Evolutionary conservation across 1,140 invertebrate genomes (phyloP).

Genomic region (Streblospio benedicti): DNA sequence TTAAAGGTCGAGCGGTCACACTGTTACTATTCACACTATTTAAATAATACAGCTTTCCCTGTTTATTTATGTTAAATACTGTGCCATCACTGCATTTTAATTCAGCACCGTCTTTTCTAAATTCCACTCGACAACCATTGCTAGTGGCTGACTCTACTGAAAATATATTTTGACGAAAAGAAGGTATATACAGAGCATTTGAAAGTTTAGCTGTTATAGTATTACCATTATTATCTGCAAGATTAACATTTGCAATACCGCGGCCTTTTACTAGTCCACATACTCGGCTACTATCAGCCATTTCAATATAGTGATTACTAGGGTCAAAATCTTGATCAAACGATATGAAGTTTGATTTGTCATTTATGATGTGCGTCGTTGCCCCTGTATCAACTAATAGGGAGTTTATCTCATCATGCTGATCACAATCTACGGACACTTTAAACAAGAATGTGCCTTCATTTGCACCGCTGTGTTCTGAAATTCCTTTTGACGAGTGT

Average conservation of each 20-base stretch:
- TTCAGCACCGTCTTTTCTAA: neutral
- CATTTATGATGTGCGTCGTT: constrained; percentile 16
- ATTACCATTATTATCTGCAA: constrained; percentile 10
- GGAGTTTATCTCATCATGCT: no score
- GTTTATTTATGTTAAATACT: neutral
- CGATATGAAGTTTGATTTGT: constrained; percentile 8
- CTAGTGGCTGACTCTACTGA: neutral
- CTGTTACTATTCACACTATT: neutral
- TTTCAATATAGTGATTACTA: constrained; percentile 17
- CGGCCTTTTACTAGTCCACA: constrained; percentile 1
- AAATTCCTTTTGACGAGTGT: no score
- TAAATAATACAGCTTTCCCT: neutral
- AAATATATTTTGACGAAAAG: neutral
- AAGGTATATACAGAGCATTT: constrained; percentile 19
- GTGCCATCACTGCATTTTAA: neutral
- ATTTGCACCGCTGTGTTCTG: no score
- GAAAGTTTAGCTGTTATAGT: neutral
- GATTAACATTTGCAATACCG: constrained; percentile 13
- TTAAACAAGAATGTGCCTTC: no score
- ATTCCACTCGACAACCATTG: neutral
- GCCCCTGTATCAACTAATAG: constrained; percentile 19
- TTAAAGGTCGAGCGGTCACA: neutral
- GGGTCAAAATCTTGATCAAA: constrained; percentile 15
- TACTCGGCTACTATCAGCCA: constrained; percentile 9
- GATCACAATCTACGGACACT: no score